Evolutionary conservation across 2,113 vertebrate genomes (phyloP).

Genomic region (Shinisaurus crocodilurus): DNA sequence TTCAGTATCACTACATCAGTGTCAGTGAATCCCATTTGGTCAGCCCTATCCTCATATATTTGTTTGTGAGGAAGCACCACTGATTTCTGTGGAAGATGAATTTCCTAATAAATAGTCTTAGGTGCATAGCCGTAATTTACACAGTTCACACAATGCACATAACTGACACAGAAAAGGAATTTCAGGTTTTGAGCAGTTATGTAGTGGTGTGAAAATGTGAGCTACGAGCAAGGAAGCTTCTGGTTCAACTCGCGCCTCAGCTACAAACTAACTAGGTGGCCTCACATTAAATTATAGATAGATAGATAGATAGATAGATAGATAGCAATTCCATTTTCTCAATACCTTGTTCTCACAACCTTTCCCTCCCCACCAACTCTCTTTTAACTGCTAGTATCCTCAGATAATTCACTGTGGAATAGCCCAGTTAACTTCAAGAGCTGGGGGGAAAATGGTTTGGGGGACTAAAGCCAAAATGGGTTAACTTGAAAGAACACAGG

Average conservation of each 20-base stretch:
- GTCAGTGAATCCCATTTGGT: background rate
- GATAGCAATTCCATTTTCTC: background rate
- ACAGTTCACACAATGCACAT: background rate
- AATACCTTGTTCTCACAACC: background rate
- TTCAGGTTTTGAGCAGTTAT: background rate
- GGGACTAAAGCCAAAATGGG: constrained; percentile 5
- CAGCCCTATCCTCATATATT: background rate
- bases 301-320: background rate
- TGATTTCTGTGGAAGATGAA: background rate
- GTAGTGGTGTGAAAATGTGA: too few species aligned
- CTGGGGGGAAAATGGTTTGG: background rate
- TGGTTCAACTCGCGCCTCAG: background rate
- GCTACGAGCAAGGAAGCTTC: background rate
- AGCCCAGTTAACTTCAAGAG: background rate
- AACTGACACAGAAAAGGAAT: background rate
- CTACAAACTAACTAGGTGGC: too few species aligned
- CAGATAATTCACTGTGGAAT: background rate
- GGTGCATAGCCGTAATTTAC: background rate
- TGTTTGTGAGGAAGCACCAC: background rate
- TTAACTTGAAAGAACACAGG: constrained; percentile 53
- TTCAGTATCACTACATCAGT: too few species aligned
- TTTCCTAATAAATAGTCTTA: background rate
- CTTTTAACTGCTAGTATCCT: constrained; percentile 5
- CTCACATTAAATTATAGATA: background rate
- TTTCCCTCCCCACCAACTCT: background rate